Base-by-base conservation (phyloP, 2,113 vertebrate species). In the Carassius auratus region DNA sequence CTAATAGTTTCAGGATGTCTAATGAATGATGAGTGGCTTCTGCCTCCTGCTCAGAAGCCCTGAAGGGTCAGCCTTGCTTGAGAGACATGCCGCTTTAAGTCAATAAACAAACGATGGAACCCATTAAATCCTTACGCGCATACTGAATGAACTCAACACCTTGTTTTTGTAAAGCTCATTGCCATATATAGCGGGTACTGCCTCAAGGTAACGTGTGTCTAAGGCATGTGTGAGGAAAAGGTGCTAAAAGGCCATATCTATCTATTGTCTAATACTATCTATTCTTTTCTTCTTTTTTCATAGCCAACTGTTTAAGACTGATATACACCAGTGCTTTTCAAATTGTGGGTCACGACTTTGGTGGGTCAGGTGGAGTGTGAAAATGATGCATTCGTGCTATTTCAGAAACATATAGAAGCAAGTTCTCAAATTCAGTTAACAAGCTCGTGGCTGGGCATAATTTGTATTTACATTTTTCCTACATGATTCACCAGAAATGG, bases 1-100 rank as follows among this genome's bases (percentile, higher is more conserved):
- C 55, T 91, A 89, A 91, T 90, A 81, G 87, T 52, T 91, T 88
- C 90, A 90, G 57, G 69, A 57, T 90, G 89, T 89, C 64, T 87
- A 86, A 88, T 86, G 89, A 89, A 84, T 86, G 81, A 85, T 84
- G 66, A 71, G 84, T 45, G 75, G 88, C 83, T 45, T 55, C 52
- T 87, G 73, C 84, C 61, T 89, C 81, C 75, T 76, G 33, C 74
- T 61, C 26, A 19, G 79, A 78, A 82, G 68, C 74, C 45, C 45
- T 23, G 66, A 4, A 50, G 33, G 84, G 81, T 57, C 82, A 21
- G 75, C 84, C 73, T 78, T 62, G 84, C 48, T 69, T 52, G 76
- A 79, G 33, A 38, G 57, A 26, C 77, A 66, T 89, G 83, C 66
- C 74, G 79, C 61, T 85, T 66, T 50, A 59, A 36, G 80, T 86